Evolutionary conservation across 2,797 vertebrate genomes (phyloP).

Genomic region (Tolypeutes matacus): DNA sequence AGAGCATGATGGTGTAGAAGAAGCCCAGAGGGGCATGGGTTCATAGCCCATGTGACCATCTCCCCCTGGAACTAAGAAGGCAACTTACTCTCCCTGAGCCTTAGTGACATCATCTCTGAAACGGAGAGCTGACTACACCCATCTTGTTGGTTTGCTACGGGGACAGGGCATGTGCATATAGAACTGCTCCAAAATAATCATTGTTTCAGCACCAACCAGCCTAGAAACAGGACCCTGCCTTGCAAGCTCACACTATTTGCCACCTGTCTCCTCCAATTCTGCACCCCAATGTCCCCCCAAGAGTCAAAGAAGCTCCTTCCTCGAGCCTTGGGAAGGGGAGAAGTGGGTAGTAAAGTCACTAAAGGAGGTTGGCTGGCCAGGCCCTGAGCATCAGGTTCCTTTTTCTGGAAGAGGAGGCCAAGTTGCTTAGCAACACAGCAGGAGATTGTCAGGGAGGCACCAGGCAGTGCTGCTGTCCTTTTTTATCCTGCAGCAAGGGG

Average conservation of each 20-base stretch:
- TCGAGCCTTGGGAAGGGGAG: background rate
- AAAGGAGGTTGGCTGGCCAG: conserved; percentile 41
- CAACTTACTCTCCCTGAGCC: background rate
- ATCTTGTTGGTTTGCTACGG: background rate
- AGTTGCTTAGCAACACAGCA: conserved; percentile 80
- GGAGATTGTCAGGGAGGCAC: conserved; percentile 60
- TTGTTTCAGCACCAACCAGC: background rate
- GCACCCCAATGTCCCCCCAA: background rate
- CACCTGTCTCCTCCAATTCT: background rate
- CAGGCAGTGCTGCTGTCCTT: background rate
- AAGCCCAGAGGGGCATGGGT: background rate
- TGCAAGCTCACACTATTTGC: background rate
- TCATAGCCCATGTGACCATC: background rate
- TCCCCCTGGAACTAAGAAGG: background rate
- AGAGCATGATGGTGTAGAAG: background rate
- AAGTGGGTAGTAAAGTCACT: background rate
- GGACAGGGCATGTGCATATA: background rate
- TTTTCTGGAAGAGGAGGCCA: conserved; percentile 66
- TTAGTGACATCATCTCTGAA: conserved; percentile 5
- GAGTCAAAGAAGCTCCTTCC: background rate
- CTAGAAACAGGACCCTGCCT: background rate
- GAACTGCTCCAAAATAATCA: background rate
- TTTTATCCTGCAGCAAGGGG: background rate
- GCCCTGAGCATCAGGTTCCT: background rate
- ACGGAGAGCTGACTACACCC: background rate